A percentile compares a stretch with the other conserved stretches of the same genome.
Conservation (phyloP, 1,140 invertebrate species). For the Drosophila subpulchrella region DNA sequence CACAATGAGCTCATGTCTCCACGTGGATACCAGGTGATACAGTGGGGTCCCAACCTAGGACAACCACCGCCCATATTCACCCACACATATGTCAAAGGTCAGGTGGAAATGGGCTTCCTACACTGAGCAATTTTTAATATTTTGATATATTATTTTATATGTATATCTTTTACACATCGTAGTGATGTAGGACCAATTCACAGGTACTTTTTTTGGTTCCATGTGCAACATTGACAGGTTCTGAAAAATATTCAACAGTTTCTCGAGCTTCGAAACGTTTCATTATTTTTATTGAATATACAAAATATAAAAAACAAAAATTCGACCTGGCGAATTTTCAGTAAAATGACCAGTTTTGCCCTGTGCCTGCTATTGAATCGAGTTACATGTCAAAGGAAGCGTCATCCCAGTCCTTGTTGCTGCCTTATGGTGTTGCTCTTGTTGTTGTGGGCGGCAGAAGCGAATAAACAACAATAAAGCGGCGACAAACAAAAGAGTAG, state of each 20-base stretch:
- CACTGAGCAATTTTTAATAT: not conserved
- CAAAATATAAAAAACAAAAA: not conserved
- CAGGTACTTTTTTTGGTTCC: no score
- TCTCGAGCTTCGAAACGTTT: no score
- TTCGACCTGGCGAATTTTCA: no score
- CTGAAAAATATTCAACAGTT: no score
- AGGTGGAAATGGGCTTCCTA: slow-evolving; percentile 24
- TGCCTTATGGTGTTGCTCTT: not conserved
- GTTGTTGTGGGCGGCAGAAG: slow-evolving; percentile 59
- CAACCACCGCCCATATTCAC: slow-evolving; percentile 2
- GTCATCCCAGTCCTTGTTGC: slow-evolving; percentile 24
- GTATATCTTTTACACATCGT: no score
- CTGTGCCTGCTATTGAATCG: slow-evolving; percentile 58
- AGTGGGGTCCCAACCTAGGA: slow-evolving; percentile 9
- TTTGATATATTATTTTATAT: no score
- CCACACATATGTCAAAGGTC: slow-evolving; percentile 45
- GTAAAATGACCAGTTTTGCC: slow-evolving; percentile 3
- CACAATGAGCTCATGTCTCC: slow-evolving; percentile 74
- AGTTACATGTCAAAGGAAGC: slow-evolving; percentile 80
- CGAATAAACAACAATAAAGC: slow-evolving; percentile 81
- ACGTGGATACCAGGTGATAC: slow-evolving; percentile 59
- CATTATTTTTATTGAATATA: no score
- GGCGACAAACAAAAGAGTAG: slow-evolving; percentile 79
- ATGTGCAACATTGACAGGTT: no score
- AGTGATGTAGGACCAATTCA: no score